Conservation (phyloP, 1,140 invertebrate species). For the Paraescarpia echinospica region DNA sequence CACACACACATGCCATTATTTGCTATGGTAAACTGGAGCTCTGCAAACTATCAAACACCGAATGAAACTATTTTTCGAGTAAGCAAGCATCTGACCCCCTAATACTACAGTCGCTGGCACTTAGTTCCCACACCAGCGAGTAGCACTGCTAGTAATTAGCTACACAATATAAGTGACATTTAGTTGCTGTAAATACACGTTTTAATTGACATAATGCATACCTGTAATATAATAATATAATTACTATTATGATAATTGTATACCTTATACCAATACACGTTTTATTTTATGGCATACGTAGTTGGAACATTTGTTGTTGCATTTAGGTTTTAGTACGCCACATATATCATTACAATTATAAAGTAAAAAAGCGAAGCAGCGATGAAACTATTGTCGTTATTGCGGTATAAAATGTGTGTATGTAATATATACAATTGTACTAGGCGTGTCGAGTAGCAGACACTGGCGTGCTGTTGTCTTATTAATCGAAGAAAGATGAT, state of each 20-base stretch:
- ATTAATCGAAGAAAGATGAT: no score
- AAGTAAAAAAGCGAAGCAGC: background rate
- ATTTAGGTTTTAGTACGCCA: background rate
- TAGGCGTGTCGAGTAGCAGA: no score
- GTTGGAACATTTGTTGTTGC: background rate
- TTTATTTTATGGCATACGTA: background rate
- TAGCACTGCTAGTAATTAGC: background rate
- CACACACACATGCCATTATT: no score
- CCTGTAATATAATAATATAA: background rate
- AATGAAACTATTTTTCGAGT: background rate
- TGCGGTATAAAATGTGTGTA: background rate
- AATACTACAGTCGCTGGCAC: no score
- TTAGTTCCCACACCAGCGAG: no score
- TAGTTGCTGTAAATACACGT: background rate
- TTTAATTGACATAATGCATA: background rate
- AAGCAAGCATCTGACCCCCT: no score
- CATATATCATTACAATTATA: background rate
- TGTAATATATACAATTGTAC: background rate
- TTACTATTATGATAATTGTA: background rate
- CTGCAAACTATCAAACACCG: no score
- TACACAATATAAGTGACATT: background rate
- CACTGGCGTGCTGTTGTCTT: no score
- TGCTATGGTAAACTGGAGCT: no score
- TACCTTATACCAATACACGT: background rate
- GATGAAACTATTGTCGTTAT: background rate